Evolutionary conservation across 1,140 invertebrate species (phyloP), one percentile per base, ranked within the genome.

Genomic region (Heliconius melpomene): DNA sequence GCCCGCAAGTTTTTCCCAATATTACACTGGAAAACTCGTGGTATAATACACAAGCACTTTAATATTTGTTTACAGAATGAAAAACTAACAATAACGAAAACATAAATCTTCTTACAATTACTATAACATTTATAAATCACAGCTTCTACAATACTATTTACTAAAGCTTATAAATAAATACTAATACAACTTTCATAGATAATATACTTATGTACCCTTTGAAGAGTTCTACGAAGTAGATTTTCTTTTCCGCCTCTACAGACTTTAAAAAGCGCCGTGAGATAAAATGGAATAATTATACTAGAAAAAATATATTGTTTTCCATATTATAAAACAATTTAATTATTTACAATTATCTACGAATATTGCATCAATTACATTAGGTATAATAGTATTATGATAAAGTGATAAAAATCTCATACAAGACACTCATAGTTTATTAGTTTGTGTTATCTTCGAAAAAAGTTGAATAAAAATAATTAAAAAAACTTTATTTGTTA

Each of bases 1-100:
- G 87, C 82, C 86, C 86, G 85, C 90, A 92, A 93, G 87, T 93
- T 93, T 94, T 94, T 94, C 89, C 88, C 89, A 87, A 93, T 93
- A 93, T 92, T 94, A 91, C 89, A 89, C 88, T 74, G 85, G 88
- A 86, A 87, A 91, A 90, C 89, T 91, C 74, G 72, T 70, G 23
- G 52, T 77, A 78, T 38, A 16, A 78, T 74, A 32, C 29, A 81
- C 72, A 66, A 81, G 66, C n/a, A 40, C 74, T 57, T 36, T 52
- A 29, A 57, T 60, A 71, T 78, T 75, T 78, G n/a, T 75, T 54
- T 72, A 73, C 26, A 66, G 0, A 66, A 13, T 29, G 52, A 46
- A 75, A 70, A 79, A 72, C 50, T 23, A 72, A 54, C 70, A 60
- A 80, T 76, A 54, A 50, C 36, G 54, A 75, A 13, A 72, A 38